Conservation (phyloP, 2,888 invertebrate genomes). For the Rotaria magnacalcarata region DNA sequence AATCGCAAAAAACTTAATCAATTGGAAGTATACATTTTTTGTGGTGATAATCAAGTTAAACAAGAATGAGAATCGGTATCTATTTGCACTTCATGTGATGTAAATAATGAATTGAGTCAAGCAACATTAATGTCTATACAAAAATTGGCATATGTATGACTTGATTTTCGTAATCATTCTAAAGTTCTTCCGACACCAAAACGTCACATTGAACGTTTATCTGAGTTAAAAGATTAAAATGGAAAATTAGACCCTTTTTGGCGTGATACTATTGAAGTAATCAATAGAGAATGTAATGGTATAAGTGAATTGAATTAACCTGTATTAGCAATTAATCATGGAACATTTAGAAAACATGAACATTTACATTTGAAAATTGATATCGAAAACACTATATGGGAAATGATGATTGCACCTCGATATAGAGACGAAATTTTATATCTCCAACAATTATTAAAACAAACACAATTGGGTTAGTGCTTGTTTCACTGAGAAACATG, state of each 20-base stretch:
- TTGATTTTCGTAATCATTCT: background rate
- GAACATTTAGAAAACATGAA: background rate
- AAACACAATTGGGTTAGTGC: no score
- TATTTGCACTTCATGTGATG: background rate
- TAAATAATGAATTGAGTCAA: background rate
- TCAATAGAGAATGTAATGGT: background rate
- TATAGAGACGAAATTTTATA: background rate
- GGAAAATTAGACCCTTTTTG: background rate
- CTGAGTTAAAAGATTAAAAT: background rate
- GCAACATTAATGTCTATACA: background rate
- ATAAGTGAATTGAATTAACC: background rate
- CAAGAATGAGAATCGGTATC: background rate
- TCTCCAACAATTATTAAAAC: no score
- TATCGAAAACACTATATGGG: background rate
- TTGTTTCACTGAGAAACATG: background rate
- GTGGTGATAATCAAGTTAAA: background rate
- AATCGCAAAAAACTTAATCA: background rate
- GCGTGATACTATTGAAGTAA: background rate
- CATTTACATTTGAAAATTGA: background rate
- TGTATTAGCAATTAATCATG: background rate
- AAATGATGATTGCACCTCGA: background rate
- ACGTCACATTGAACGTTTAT: conserved; percentile 1
- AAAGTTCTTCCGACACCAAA: background rate
- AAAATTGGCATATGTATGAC: background rate
- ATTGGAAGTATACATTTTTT: background rate